A percentile compares a stretch with the other conserved stretches of the same genome.
Conservation (phyloP, 2,888 invertebrate genomes). For the Lottia gigantea region DNA sequence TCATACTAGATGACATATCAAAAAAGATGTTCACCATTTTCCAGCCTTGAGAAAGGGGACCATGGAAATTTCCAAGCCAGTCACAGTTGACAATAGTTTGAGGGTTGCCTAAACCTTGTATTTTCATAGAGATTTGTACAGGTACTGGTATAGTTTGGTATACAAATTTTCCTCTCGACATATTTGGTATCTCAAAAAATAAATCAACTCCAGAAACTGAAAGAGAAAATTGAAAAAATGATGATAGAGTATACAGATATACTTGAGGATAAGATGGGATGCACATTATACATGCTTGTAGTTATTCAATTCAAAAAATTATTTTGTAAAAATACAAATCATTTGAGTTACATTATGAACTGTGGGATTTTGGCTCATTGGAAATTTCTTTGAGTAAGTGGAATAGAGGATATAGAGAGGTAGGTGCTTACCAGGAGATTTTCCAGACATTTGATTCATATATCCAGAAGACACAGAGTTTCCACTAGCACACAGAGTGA, state of each 20-base stretch:
- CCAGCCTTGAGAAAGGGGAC: constrained; percentile 57
- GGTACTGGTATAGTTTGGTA: constrained; percentile 48
- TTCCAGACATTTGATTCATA: constrained; percentile 19
- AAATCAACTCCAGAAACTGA: constrained; percentile 59
- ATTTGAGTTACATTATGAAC: too few species aligned
- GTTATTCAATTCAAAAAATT: too few species aligned
- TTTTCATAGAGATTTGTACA: constrained; percentile 25
- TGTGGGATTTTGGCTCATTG: too few species aligned
- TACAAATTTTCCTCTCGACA: constrained; percentile 41
- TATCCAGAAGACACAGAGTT: constrained; percentile 28
- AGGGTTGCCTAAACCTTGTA: constrained; percentile 20
- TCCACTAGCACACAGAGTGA: constrained; percentile 51
- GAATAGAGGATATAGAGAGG: too few species aligned
- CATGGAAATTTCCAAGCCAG: constrained; percentile 51
- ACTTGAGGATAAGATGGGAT: too few species aligned
- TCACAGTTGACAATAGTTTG: constrained; percentile 45
- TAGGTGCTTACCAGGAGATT: constrained; percentile 23
- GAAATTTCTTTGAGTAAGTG: too few species aligned
- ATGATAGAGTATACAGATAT: too few species aligned
- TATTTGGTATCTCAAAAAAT: constrained; percentile 58
- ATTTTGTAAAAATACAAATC: too few species aligned
- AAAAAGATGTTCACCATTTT: constrained; percentile 60
- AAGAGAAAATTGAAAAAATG: constrained; percentile 28
- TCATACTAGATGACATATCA: constrained; percentile 31
- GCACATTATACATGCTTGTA: too few species aligned